Evolutionary conservation across 2,797 vertebrate genomes (phyloP).

Genomic region (Capromys pilorides): DNA sequence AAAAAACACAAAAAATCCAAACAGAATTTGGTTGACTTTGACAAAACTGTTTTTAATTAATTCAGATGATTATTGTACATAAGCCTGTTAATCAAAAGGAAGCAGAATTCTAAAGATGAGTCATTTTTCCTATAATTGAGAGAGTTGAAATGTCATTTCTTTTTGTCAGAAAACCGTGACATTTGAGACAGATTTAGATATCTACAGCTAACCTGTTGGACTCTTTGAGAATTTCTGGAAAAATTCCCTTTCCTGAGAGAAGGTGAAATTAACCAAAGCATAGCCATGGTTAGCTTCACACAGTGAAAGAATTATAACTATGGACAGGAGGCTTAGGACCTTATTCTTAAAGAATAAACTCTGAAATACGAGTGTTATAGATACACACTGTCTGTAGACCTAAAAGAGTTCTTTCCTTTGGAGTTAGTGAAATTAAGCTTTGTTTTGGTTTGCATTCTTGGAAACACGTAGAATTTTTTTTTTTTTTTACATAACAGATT

Average conservation of each 20-base stretch:
- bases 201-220: slow-evolving; percentile 9
- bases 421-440: background rate
- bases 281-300: background rate
- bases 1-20: background rate
- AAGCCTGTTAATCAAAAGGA: slow-evolving; percentile 36
- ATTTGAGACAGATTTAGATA: slow-evolving; percentile 50
- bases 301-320: background rate
- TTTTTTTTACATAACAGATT: background rate
- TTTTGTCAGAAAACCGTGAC: slow-evolving; percentile 65
- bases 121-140: slow-evolving; percentile 35
- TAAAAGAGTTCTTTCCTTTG: background rate
- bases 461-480: slow-evolving; percentile 10
- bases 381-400: slow-evolving; percentile 11
- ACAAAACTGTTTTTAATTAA: slow-evolving; percentile 48
- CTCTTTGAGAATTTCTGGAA: slow-evolving; percentile 48
- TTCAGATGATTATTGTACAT: slow-evolving; percentile 20
- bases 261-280: background rate
- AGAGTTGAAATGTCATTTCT: slow-evolving; percentile 57
- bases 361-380: background rate
- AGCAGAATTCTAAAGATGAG: background rate
- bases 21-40: slow-evolving; percentile 36
- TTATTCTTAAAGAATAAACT: background rate
- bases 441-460: slow-evolving; percentile 63
- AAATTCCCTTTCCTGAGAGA: slow-evolving; percentile 32
- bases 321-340: background rate